phyloP scores from a whole-genome alignment of 2,888 invertebrate species.

The Lampropteryx suffumata region DNA sequence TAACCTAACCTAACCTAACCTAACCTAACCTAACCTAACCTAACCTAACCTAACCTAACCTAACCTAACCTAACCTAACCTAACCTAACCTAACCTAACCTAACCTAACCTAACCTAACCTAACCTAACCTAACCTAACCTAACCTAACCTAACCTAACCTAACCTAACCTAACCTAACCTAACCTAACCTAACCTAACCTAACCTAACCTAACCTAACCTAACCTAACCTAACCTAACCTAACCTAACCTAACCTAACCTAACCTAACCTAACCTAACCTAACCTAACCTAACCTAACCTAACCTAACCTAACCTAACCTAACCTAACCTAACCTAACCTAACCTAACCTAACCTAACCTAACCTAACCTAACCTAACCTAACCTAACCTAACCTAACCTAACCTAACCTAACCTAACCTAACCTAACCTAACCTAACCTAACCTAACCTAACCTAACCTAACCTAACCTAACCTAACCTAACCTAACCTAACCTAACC shows the following conservation, averaged over 20 bases:
- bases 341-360: constrained; percentile 28
- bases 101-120: neutral
- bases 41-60: neutral
- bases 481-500: constrained; percentile 18
- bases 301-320: constrained; percentile 29
- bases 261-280: constrained; percentile 38
- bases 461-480: constrained; percentile 13
- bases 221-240: constrained; percentile 21
- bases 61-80: neutral
- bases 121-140: neutral
- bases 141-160: neutral
- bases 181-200: neutral
- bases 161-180: neutral
- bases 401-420: constrained; percentile 5
- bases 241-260: constrained; percentile 29
- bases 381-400: constrained; percentile 17
- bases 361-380: constrained; percentile 31
- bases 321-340: constrained; percentile 18
- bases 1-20: constrained; percentile 25
- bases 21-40: neutral
- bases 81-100: neutral
- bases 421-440: constrained; percentile 4
- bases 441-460: constrained; percentile 2
- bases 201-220: neutral
- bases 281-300: constrained; percentile 36